Conservation (phyloP, 2,888 invertebrate species). For the Ophion ellenae region DNA sequence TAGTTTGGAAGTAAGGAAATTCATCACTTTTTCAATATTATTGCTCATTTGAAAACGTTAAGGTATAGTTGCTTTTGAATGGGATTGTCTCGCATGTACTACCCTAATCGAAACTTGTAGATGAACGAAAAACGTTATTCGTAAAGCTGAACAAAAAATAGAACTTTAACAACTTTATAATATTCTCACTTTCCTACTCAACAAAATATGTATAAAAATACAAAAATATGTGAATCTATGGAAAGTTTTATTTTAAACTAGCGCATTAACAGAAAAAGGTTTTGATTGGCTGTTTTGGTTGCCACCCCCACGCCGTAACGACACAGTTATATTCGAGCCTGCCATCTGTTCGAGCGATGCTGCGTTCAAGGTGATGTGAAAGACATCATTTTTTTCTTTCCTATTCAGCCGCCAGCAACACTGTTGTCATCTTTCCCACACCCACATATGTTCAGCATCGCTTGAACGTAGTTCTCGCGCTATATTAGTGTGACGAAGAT, state of each 20-base stretch:
- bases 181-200: not conserved
- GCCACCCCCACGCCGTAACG: not conserved
- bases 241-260: not conserved
- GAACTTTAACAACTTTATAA: not conserved
- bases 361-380: not conserved
- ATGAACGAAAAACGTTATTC: too few relatives aligned
- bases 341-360: not conserved
- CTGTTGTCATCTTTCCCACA: not conserved
- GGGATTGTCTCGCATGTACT: too few relatives aligned
- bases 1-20: too few relatives aligned
- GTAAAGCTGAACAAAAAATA: not conserved
- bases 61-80: too few relatives aligned
- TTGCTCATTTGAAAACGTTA: too few relatives aligned
- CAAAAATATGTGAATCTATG: not conserved
- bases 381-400: not conserved
- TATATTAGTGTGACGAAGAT: not conserved
- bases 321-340: not conserved
- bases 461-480: not conserved
- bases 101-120: too few relatives aligned
- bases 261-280: not conserved
- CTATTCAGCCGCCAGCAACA: not conserved
- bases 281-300: not conserved
- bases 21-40: too few relatives aligned
- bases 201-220: not conserved
- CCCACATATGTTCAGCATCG: not conserved